Base-by-base conservation (phyloP, 2,797 vertebrate species). In the Lepidocolaptes lacrymiger region DNA sequence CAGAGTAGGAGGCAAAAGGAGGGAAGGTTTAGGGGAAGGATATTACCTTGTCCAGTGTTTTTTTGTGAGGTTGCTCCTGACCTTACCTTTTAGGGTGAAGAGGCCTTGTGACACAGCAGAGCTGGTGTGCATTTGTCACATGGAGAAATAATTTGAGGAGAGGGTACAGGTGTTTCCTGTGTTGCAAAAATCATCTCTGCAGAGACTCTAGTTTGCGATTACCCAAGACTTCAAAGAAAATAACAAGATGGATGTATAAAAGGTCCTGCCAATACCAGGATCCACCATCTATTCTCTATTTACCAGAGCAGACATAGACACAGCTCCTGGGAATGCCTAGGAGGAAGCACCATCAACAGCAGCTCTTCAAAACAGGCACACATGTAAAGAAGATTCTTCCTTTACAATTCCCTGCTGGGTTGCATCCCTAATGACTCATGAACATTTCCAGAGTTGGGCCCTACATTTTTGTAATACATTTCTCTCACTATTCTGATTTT, bases 91-190 rank as follows among this genome's bases (percentile, higher is more conserved):
- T 26, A 37, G 73, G 63, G 59, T 89, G 71, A 84, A 85, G 80
- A 84, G 48, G 71, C 82, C 55, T 52, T 43, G 74, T 92, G 79
- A 73, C 85, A 91, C 21, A 81, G 58, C 69, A 90, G 91, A 88
- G 63, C 85, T 95, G 83, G 62, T 66, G 87, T 73, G 79, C 7
- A 0, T 95, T 91, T 93, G 92, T 88, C 93, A 81, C n/a, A 4
- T 9, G 4, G 62, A 89, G 85, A 85, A 95, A 86, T 75, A 84
- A 91, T 88, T 63, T 88, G 76, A 92, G 51, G 85, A 90, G 92
- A 9, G 52, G 41, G 55, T 95, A 92, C 93, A 96, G 94, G 95
- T 96, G 95, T 91, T 96, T 96, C 95, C 94, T 96, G 95, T 95
- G 79, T 76, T 93, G 95, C 95, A 95, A 73, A 90, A 89, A 68